Conservation (phyloP, 2,888 invertebrate species). For the Myathropa florea region DNA sequence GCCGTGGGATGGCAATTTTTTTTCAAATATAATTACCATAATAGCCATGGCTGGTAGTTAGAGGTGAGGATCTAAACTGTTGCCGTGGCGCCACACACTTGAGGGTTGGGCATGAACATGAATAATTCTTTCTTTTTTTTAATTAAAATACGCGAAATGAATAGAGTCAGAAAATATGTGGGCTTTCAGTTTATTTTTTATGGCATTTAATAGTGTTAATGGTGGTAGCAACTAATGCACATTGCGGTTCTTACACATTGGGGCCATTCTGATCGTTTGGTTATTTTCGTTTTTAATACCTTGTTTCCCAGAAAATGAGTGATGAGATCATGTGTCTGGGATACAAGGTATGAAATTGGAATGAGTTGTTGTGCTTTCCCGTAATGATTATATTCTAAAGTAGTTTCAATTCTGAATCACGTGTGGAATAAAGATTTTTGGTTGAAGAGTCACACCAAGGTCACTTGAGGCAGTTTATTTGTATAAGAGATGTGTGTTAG, state of each 20-base stretch:
- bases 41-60: conserved; percentile 31
- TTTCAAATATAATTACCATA: conserved; percentile 53
- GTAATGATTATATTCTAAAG: too few relatives aligned
- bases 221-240: not conserved
- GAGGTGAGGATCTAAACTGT: conserved; percentile 20
- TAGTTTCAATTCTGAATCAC: not conserved
- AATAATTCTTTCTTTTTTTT: conserved; percentile 2
- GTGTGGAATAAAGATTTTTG: not conserved
- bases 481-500: not conserved
- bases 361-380: too few relatives aligned
- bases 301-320: not conserved
- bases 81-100: conserved; percentile 8
- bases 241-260: not conserved
- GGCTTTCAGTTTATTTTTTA: conserved; percentile 14
- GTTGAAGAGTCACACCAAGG: not conserved
- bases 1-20: conserved; percentile 11
- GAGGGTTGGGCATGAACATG: conserved; percentile 22
- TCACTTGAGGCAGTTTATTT: not conserved
- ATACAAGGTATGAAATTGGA: too few relatives aligned
- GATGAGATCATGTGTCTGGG: not conserved
- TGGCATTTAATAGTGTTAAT: conserved; percentile 36
- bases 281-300: not conserved
- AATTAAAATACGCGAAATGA: conserved; percentile 31
- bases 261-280: not conserved
- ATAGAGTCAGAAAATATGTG: conserved; percentile 23